Evolutionary conservation across 2,113 vertebrate species (phyloP), one percentile per base, ranked within the genome.

Genomic region (Micronisus gabar): DNA sequence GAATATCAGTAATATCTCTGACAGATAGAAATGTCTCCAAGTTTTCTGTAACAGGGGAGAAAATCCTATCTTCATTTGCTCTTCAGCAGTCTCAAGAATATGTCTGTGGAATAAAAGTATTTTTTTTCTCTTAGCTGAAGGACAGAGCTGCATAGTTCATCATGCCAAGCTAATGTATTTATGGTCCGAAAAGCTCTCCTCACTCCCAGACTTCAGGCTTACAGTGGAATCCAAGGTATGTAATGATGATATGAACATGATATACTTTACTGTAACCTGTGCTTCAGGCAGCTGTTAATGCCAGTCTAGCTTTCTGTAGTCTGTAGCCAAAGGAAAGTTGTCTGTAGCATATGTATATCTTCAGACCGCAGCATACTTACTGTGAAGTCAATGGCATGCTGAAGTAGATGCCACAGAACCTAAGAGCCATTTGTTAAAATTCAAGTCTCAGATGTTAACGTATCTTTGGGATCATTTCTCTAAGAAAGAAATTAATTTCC

Each of bases 271-370:
- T 94, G 93, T 93, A 95, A 95, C 93, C 96, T 94, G 91, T 62
- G 38, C 89, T 93, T 81, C 58, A 63, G 86, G 93, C 97, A 97
- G 95, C 97, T 97, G 97, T 75, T 87, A 45, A 65, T 2, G 96
- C 81, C 97, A 95, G 17, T 97, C 95, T 81, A 50, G 72, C 74
- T 74, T 53, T 91, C 74, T 52, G 73, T 7, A 88, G 88, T 79
- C 74, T 93, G 76, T 52, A 67, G 94, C 86, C 83, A 92, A 81
- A 89, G 73, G 91, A 89, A 79, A 81, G 80, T 4, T 75, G 68
- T 79, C 72, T 95, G 92, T 61, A 92, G 78, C 91, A 62, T 23
- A 76, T 79, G 78, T 43, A 85, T 59, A 82, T 58, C 84, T 91
- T 83, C 90, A 79, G 52, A 20, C 52, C 32, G 4, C 84, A 71